phyloP scores from a whole-genome alignment of 1,140 invertebrate genomes.

The Drosophila ogumai region DNA sequence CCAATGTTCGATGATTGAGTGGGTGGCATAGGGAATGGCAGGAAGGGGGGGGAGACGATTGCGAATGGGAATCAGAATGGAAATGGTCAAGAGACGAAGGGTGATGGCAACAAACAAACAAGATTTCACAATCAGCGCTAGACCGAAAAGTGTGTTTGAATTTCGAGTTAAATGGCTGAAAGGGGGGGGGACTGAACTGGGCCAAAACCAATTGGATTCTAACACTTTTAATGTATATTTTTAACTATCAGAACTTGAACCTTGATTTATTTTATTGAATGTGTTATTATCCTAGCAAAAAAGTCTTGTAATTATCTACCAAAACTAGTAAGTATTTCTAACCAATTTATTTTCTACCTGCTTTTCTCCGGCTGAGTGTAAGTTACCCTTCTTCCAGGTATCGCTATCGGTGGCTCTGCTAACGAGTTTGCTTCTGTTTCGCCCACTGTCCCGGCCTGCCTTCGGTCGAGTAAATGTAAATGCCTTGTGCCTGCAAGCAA shows the following conservation, averaged over 20 bases:
- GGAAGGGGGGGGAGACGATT: constrained; percentile 2
- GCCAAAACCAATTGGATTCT: background rate
- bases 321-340: background rate
- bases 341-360: background rate
- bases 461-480: constrained; percentile 55
- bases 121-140: constrained; percentile 78
- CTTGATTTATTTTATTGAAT: background rate
- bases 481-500: constrained; percentile 42
- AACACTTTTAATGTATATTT: background rate
- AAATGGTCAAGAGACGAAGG: background rate
- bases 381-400: constrained; percentile 4
- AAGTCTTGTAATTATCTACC: background rate
- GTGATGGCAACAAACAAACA: constrained; percentile 66
- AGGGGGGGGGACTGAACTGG: background rate
- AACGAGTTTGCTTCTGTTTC: constrained; percentile 30
- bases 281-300: too few species aligned
- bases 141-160: constrained; percentile 74
- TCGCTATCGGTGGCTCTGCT: constrained; percentile 19
- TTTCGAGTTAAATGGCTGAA: constrained; percentile 61
- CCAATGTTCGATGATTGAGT: constrained; percentile 44
- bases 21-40: background rate
- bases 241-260: background rate
- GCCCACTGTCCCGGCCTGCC: background rate
- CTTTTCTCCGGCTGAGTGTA: too few species aligned
- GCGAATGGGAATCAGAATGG: constrained; percentile 1